Percentiles rank a stretch among this genome's conserved stretches.
These are phyloP conservation scores for Eulithis testata DNA, from an alignment of 2,888 invertebrate genomes.

Conservation along the genomic window DNA sequence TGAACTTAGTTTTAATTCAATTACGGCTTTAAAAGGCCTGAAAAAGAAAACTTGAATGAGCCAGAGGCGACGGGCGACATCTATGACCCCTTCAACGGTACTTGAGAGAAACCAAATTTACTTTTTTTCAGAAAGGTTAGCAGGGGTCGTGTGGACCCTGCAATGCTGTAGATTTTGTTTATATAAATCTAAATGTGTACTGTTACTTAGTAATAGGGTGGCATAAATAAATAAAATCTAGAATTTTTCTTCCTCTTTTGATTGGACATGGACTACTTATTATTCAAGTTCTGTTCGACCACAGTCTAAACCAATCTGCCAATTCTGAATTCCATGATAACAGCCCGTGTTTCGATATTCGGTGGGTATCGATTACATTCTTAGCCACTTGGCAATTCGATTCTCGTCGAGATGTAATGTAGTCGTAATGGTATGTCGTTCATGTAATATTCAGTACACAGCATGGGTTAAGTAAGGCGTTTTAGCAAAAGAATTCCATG, in stretches of 20 bases:
- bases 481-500: constrained; percentile 18
- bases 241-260: too few relatives aligned
- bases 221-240: too few relatives aligned
- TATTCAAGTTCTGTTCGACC: neutral
- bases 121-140: constrained; percentile 13
- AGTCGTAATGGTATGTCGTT: constrained; percentile 29
- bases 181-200: neutral
- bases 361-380: constrained; percentile 37
- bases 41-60: constrained; percentile 19
- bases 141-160: constrained; percentile 5
- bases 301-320: neutral
- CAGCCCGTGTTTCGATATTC: constrained; percentile 17
- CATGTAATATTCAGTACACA: constrained; percentile 43
- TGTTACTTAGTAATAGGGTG: too few relatives aligned
- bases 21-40: constrained; percentile 16
- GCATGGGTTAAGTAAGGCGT: constrained; percentile 32
- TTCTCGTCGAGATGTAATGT: constrained; percentile 37
- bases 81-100: constrained; percentile 8
- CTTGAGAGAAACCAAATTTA: constrained; percentile 8
- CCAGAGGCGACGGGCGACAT: constrained; percentile 13
- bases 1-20: constrained; percentile 30
- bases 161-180: neutral
- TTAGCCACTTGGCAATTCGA: constrained; percentile 37
- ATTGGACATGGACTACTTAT: too few relatives aligned
- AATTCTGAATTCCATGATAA: constrained; percentile 6